Evolutionary conservation across 2,797 vertebrate species (phyloP).

Genomic region (Chiloscyllium punctatum): DNA sequence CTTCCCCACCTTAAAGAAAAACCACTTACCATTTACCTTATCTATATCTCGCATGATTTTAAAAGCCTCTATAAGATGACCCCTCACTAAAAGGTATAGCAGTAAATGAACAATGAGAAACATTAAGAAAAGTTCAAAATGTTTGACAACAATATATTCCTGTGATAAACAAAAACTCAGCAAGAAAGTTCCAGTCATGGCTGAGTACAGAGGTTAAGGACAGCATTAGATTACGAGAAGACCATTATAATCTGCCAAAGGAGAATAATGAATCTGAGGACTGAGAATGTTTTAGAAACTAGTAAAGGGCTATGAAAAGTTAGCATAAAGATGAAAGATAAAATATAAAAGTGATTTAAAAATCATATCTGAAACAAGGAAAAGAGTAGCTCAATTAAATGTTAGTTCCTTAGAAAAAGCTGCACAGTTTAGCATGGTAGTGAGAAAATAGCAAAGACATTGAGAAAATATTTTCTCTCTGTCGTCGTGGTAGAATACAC

Average conservation of each 20-base stretch:
- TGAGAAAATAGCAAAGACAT: too few species aligned
- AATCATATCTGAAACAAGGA: not conserved
- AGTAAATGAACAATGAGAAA: not conserved
- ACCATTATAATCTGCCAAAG: not conserved
- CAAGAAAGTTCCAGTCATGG: not conserved
- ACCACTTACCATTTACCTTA: too few species aligned
- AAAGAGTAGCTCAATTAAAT: too few species aligned
- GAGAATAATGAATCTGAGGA: not conserved
- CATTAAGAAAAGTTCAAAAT: not conserved
- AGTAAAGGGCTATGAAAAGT: not conserved
- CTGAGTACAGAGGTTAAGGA: not conserved
- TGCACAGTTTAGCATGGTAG: not conserved
- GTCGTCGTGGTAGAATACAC: not conserved
- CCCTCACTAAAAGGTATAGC: too few species aligned
- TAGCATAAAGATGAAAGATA: not conserved
- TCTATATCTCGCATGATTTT: too few species aligned
- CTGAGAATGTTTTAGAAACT: not conserved
- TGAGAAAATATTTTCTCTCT: not conserved
- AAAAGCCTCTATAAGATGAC: too few species aligned
- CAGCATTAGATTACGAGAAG: not conserved
- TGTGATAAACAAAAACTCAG: not conserved
- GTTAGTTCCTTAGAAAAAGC: too few species aligned
- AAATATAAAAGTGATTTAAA: not conserved
- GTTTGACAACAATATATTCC: not conserved
- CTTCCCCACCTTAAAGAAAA: too few species aligned